A percentile compares a stretch with the other conserved stretches of the same genome.
Evolutionary conservation across 2,113 vertebrate species (phyloP).

Genomic region (Xiphorhynchus elegans): DNA sequence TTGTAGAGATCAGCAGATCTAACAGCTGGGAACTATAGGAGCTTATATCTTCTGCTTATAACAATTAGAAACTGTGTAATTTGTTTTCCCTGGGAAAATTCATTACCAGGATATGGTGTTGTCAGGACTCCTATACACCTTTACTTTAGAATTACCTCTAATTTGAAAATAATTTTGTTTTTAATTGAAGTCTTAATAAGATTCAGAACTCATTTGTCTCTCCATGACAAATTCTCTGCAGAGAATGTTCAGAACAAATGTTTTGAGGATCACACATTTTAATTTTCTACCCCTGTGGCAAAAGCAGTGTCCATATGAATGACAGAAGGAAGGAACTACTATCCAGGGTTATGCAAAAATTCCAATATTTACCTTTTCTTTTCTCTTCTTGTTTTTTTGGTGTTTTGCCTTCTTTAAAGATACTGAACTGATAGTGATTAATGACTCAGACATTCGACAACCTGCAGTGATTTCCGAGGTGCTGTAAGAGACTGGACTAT

Average conservation of each 20-base stretch:
- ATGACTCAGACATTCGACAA: background rate
- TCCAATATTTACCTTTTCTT: background rate
- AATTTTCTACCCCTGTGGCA: background rate
- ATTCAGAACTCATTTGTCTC: background rate
- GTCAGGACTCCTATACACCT: background rate
- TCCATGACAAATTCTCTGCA: background rate
- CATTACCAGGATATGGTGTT: background rate
- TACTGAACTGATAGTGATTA: background rate
- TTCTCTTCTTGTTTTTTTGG: background rate
- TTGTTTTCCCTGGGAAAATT: background rate
- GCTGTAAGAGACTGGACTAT: background rate
- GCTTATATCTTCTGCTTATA: background rate
- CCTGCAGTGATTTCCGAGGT: background rate
- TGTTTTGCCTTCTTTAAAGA: background rate
- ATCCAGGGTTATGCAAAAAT: background rate
- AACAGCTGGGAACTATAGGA: background rate
- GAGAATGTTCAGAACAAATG: background rate
- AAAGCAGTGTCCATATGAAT: background rate
- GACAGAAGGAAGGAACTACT: background rate
- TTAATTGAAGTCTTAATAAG: background rate
- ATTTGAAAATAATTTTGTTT: background rate
- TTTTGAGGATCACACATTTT: background rate
- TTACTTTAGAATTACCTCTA: background rate
- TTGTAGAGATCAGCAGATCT: background rate
- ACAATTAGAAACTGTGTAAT: background rate